Base-by-base conservation (phyloP, 2,797 vertebrate species). In the Falco cherrug region DNA sequence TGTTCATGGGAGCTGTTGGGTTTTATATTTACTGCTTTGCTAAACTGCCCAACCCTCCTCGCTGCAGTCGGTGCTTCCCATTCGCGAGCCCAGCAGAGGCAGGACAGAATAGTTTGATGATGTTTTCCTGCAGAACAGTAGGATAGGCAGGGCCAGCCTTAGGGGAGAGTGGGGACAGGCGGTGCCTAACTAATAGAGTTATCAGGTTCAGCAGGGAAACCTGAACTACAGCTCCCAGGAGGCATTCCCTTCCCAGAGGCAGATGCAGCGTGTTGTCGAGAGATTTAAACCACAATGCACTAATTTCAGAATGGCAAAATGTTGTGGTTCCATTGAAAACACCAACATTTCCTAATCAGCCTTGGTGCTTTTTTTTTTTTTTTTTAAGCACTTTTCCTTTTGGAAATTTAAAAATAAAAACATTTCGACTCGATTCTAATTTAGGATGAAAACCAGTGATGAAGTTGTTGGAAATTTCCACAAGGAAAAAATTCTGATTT, bases 381-480 rank as follows among this genome's bases (percentile, higher is more conserved):
- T 43, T 43, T 43, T 43, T 6, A 10, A 83, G 26, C 12, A 6
- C 8, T 85, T n/a, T 78, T 65, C 8, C 54, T 68, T 93, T 70
- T 29, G 37, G 48, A 53, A 31, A 20, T 51, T 51, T 6, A 4
- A 2, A 9, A 43, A 80, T 13, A 79, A 73, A 1, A 21, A 65
- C 25, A 71, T 39, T 69, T 84, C 35, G 54, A 41, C 48, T 73
- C 83, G 26, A 70, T 48, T 80, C 60, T 92, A 79, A 93, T 93
- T 91, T 63, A 82, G 75, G 51, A 78, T 89, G 31, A 84, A 87
- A 93, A 78, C 59, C 1, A 3, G 28, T 85, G 73, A 85, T 78
- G 64, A 89, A 91, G 53, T 64, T 80, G 50, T 87, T 85, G 94
- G 90, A 95, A 95, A 95, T 96, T 97, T 96, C 97, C 90, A 87